Conservation (phyloP, 2,797 vertebrate species). For the Cetoscarus ocellatus region DNA sequence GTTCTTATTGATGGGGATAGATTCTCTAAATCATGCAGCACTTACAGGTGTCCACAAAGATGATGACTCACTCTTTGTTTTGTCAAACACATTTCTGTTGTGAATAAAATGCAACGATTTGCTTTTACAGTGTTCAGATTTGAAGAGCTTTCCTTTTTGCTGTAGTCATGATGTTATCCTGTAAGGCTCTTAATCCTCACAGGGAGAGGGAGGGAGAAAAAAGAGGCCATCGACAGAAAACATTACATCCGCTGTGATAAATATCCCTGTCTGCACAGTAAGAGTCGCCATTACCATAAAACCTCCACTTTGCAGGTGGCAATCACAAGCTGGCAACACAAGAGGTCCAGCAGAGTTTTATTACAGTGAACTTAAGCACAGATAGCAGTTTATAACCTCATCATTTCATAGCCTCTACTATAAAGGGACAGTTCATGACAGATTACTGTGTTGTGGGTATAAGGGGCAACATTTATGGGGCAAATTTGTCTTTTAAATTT, state of each 20-base stretch:
- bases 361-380: not conserved
- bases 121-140: not conserved
- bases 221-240: not conserved
- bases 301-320: not conserved
- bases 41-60: not conserved
- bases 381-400: not conserved
- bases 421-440: not conserved
- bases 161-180: constrained; percentile 3
- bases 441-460: not conserved
- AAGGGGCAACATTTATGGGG: not conserved
- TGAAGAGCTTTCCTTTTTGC: not conserved
- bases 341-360: not conserved
- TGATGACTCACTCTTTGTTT: not conserved
- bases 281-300: not conserved
- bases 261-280: not conserved
- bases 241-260: not conserved
- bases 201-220: not conserved
- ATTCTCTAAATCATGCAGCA: not conserved
- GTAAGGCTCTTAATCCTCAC: not conserved
- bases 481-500: not conserved
- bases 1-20: not conserved
- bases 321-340: not conserved
- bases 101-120: not conserved
- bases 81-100: constrained; percentile 3
- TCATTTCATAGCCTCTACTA: constrained; percentile 2